Evolutionary conservation across 2,797 vertebrate species (phyloP).

Genomic region (Enteromius unitaeniatus): DNA sequence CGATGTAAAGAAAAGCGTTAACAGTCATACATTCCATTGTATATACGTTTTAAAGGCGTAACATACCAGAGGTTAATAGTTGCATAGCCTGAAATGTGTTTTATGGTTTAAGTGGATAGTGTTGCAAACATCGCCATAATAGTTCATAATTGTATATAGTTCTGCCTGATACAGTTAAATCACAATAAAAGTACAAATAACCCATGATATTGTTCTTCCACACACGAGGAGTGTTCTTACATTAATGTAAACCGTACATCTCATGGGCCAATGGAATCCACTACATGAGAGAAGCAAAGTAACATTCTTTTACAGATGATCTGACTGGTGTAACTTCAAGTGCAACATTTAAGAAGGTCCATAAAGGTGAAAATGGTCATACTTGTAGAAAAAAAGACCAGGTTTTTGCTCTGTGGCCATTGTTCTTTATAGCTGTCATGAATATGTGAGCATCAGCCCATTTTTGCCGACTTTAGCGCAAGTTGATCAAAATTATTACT

Average conservation of each 20-base stretch:
- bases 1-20: slow-evolving; percentile 47
- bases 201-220: slow-evolving; percentile 10
- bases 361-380: slow-evolving; percentile 25
- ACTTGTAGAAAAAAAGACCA: slow-evolving; percentile 39
- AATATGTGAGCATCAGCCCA: slow-evolving; percentile 24
- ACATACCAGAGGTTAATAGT: slow-evolving; percentile 59
- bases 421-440: slow-evolving; percentile 24
- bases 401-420: slow-evolving; percentile 53
- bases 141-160: slow-evolving; percentile 51
- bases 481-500: slow-evolving; percentile 49
- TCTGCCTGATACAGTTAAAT: slow-evolving; percentile 52
- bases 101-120: slow-evolving; percentile 43
- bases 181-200: slow-evolving; percentile 57
- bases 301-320: slow-evolving; percentile 50
- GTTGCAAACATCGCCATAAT: slow-evolving; percentile 47
- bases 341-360: slow-evolving; percentile 47
- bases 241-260: slow-evolving; percentile 33
- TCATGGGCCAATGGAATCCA: slow-evolving; percentile 36
- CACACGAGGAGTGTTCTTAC: slow-evolving; percentile 41
- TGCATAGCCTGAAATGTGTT: slow-evolving; percentile 63
- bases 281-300: slow-evolving; percentile 38
- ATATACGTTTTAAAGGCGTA: slow-evolving; percentile 58
- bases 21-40: slow-evolving; percentile 61
- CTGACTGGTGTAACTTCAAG: slow-evolving; percentile 47
- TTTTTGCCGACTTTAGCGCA: slow-evolving; percentile 22